phyloP scores from a whole-genome alignment of 1,140 invertebrate genomes.

The Euschistus heros region DNA sequence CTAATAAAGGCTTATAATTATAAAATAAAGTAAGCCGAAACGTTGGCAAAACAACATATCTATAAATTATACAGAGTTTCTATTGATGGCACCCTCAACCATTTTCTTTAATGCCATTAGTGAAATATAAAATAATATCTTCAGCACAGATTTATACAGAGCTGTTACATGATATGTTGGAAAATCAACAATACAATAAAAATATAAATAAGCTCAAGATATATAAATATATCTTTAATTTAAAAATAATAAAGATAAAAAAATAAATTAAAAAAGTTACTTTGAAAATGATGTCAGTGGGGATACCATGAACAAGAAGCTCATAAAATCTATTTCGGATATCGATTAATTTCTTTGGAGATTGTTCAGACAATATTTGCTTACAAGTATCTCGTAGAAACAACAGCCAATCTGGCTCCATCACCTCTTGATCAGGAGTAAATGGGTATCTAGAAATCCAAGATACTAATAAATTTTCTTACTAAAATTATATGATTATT shows the following conservation, averaged over 20 bases:
- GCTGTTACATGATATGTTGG: too few species aligned
- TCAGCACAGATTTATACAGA: too few species aligned
- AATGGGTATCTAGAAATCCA: conserved; percentile 58
- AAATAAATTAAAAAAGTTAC: conserved; percentile 8
- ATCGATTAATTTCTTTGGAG: conserved; percentile 69
- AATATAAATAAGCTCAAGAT: too few species aligned
- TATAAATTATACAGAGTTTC: too few species aligned
- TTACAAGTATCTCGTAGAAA: conserved; percentile 80
- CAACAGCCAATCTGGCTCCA: conserved; percentile 86
- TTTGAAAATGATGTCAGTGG: conserved; percentile 85
- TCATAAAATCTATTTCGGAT: conserved; percentile 86
- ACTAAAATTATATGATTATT: not conserved
- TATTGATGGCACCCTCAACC: too few species aligned
- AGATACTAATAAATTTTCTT: not conserved
- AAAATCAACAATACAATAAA: too few species aligned
- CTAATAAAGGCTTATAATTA: too few species aligned
- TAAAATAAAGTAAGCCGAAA: too few species aligned
- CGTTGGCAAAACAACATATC: too few species aligned
- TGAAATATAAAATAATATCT: too few species aligned
- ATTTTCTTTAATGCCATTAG: too few species aligned
- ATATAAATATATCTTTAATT: too few species aligned
- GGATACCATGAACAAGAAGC: conserved; percentile 86
- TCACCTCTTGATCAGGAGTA: conserved; percentile 65
- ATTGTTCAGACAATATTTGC: conserved; percentile 81
- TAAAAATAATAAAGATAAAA: not conserved